Percentiles rank a stretch among this genome's conserved stretches.
Evolutionary conservation across 2,113 vertebrate species (phyloP).

Genomic region (Leptobrachium leishanense): DNA sequence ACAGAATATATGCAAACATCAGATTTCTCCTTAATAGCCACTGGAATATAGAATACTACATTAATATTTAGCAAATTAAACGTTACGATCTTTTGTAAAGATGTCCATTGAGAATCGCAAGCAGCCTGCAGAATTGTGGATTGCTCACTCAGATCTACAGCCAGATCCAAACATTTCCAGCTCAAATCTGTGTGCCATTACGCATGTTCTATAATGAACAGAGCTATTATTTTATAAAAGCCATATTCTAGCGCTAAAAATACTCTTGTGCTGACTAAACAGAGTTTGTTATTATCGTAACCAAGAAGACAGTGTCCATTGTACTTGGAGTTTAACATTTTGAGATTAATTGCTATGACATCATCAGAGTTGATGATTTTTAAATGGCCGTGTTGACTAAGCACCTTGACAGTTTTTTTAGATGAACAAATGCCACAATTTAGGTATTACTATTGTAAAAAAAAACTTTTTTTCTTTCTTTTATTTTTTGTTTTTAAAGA

Average conservation of each 20-base stretch:
- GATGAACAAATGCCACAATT: not conserved
- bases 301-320: not conserved
- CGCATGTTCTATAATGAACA: not conserved
- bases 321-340: not conserved
- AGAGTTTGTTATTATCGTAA: not conserved
- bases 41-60: not conserved
- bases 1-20: too few relatives aligned
- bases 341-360: not conserved
- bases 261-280: not conserved
- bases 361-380: not conserved
- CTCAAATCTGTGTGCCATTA: not conserved
- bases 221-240: not conserved
- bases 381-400: not conserved
- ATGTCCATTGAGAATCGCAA: not conserved
- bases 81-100: not conserved
- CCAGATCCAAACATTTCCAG: not conserved
- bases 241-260: not conserved
- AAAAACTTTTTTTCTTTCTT: too few relatives aligned
- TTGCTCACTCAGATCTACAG: not conserved
- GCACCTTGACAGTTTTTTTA: not conserved
- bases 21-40: too few relatives aligned
- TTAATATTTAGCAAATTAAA: slow-evolving; percentile 4
- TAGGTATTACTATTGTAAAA: too few relatives aligned
- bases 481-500: too few relatives aligned
- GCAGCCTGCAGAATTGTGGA: not conserved